Conservation (phyloP, 2,113 vertebrate genomes). For the Larimichthys crocea region DNA sequence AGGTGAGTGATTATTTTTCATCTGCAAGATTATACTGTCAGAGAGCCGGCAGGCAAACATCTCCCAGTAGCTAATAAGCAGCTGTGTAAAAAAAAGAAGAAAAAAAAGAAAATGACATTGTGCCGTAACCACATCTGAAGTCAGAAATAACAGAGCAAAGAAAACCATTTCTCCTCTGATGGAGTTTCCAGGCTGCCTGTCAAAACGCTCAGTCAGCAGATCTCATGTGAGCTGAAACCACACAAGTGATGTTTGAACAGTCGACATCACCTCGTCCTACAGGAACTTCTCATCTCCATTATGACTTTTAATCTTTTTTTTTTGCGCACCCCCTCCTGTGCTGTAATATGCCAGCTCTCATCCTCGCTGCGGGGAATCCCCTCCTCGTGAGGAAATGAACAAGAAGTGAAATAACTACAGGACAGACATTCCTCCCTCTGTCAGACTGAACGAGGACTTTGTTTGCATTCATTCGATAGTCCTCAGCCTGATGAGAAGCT, state of each 20-base stretch:
- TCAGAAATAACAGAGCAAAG: conserved; percentile 42
- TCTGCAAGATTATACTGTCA: conserved; percentile 35
- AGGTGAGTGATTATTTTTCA: conserved; percentile 56
- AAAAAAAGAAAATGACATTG: background rate
- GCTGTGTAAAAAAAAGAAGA: conserved; percentile 4
- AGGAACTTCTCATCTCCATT: conserved; percentile 29
- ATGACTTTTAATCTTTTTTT: background rate
- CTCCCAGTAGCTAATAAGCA: conserved; percentile 47
- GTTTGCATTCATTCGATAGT: background rate
- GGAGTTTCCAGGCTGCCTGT: conserved; percentile 38
- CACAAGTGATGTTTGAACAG: conserved; percentile 22
- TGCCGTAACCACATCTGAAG: conserved; percentile 57
- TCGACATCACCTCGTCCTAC: background rate
- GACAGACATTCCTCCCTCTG: background rate
- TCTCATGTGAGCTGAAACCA: conserved; percentile 19
- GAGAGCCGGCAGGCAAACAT: conserved; percentile 10
- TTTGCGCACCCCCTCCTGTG: too few relatives aligned
- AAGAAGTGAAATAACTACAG: background rate
- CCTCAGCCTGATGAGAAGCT: background rate
- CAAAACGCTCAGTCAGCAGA: conserved; percentile 21
- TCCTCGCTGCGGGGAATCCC: background rate
- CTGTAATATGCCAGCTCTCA: background rate
- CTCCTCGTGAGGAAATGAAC: background rate
- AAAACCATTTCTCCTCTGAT: conserved; percentile 21
- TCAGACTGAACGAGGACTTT: background rate